Percentiles rank a stretch among this genome's conserved stretches.
Evolutionary conservation across 2,113 vertebrate genomes (phyloP).

Genomic region (Telmatochromis sp.): DNA sequence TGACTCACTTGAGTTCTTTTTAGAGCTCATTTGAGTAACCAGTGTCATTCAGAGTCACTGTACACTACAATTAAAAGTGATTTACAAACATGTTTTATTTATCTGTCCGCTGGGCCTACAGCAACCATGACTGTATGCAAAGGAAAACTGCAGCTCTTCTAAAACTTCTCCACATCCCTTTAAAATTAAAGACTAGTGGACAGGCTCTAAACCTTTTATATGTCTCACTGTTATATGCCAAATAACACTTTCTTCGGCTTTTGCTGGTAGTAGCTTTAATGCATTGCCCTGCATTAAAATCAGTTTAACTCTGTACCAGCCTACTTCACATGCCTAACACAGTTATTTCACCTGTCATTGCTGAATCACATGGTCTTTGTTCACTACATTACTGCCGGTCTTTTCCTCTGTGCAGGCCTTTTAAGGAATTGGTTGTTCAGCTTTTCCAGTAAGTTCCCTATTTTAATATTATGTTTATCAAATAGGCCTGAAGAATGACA

Average conservation of each 20-base stretch:
- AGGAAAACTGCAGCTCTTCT: not conserved
- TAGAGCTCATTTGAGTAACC: not conserved
- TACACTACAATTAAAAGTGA: not conserved
- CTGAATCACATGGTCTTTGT: not conserved
- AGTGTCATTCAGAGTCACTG: not conserved
- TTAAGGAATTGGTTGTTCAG: not conserved
- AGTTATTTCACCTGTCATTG: not conserved
- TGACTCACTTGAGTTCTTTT: not conserved
- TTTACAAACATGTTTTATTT: not conserved
- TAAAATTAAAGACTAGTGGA: not conserved
- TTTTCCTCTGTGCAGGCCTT: not conserved
- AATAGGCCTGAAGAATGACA: not conserved
- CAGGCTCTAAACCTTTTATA: not conserved
- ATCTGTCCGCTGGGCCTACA: not conserved
- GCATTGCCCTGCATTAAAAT: not conserved
- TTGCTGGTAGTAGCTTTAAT: not conserved
- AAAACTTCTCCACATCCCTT: not conserved
- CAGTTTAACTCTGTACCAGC: not conserved
- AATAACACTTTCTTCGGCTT: not conserved
- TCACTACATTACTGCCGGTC: not conserved
- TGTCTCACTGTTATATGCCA: not conserved
- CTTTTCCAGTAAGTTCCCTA: not conserved
- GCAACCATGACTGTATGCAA: not conserved
- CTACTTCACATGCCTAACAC: not conserved
- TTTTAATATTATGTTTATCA: not conserved